Conservation (phyloP, 2,113 vertebrate genomes). For the Urocynchramus pylzowi region DNA sequence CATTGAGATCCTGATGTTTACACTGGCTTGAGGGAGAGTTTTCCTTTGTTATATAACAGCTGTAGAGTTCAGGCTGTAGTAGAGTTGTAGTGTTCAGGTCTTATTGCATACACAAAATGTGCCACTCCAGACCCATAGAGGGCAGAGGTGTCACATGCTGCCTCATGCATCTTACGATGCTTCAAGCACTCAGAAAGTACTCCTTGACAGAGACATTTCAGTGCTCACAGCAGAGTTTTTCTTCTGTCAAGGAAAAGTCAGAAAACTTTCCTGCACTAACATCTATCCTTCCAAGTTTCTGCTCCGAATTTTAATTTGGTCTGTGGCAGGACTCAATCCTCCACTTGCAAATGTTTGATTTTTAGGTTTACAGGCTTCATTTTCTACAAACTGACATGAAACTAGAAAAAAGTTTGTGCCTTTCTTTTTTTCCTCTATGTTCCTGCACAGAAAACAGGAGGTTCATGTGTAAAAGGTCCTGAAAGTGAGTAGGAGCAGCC, state of each 20-base stretch:
- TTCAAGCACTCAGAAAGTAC: background rate
- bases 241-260: background rate
- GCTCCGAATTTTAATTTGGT: background rate
- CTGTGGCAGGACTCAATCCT: background rate
- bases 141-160: background rate
- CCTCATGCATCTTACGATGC: background rate
- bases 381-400: background rate
- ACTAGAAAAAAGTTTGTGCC: background rate
- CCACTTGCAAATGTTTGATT: background rate
- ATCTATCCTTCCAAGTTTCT: background rate
- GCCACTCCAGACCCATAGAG: constrained; percentile 7
- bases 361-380: background rate
- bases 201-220: background rate
- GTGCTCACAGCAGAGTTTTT: background rate
- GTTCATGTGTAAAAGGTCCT: background rate
- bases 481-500: background rate
- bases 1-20: background rate
- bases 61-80: background rate
- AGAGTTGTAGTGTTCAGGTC: background rate
- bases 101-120: background rate
- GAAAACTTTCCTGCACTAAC: background rate
- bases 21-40: background rate
- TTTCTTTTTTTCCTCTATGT: background rate
- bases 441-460: background rate
- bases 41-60: background rate